Percentiles rank a stretch among this genome's conserved stretches.
These are phyloP conservation scores for Sclerurus mexicanus DNA, from an alignment of 2,113 vertebrate genomes.

Conservation along the genomic window DNA sequence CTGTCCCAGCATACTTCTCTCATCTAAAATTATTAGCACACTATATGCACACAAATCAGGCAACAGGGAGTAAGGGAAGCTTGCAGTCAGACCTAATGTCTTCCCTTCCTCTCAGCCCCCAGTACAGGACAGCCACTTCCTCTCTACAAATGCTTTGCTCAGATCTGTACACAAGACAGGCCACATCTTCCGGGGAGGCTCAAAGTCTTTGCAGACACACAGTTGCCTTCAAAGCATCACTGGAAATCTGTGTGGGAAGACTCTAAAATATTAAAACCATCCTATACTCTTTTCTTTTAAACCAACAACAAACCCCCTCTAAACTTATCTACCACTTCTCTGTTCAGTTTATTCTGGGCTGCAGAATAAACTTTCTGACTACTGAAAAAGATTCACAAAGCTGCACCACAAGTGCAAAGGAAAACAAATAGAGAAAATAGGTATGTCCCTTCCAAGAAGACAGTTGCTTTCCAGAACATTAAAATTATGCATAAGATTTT, in stretches of 20 bases:
- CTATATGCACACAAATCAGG: neutral
- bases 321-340: slow-evolving; percentile 40
- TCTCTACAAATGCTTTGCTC: slow-evolving; percentile 71
- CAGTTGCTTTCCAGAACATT: neutral
- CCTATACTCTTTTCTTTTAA: slow-evolving; percentile 45
- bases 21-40: neutral
- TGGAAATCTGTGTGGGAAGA: slow-evolving; percentile 89
- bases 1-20: neutral
- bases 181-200: slow-evolving; percentile 73
- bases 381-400: neutral
- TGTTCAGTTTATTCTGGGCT: slow-evolving; percentile 37
- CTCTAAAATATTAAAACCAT: slow-evolving; percentile 74
- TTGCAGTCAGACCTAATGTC: slow-evolving; percentile 40
- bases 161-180: slow-evolving; percentile 83
- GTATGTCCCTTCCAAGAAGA: neutral
- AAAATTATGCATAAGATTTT: neutral
- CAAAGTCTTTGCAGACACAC: slow-evolving; percentile 62
- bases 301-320: neutral
- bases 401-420: neutral
- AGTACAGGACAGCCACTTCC: slow-evolving; percentile 74
- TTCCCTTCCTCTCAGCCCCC: slow-evolving; percentile 51
- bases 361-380: slow-evolving; percentile 29
- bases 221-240: slow-evolving; percentile 83
- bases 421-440: neutral
- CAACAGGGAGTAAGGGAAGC: slow-evolving; percentile 40